Conservation (phyloP, 2,797 vertebrate species). For the Pachyuromys duprasi region DNA sequence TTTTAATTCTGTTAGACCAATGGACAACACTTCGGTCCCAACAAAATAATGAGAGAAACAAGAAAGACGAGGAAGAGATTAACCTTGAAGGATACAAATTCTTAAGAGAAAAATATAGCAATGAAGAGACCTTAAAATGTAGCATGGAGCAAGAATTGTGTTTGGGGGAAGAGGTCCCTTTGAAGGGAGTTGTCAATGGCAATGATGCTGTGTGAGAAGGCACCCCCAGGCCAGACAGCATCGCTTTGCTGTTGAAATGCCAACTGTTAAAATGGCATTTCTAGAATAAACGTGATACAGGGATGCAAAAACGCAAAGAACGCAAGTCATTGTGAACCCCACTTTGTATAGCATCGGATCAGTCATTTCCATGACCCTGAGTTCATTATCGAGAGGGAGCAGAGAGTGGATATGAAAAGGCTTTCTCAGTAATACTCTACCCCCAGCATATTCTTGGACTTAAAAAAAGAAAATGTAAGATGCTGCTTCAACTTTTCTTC, state of each 20-base stretch:
- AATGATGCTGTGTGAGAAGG: background rate
- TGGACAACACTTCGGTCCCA: background rate
- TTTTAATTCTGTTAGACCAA: background rate
- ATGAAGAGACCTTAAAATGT: background rate
- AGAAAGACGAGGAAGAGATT: background rate
- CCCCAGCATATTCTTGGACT: constrained; percentile 9
- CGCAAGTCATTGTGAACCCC: background rate
- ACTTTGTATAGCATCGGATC: background rate
- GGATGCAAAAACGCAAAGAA: background rate
- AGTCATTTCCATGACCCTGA: constrained; percentile 11
- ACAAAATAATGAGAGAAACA: constrained; percentile 9
- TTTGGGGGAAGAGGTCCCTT: background rate
- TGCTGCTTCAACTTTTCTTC: constrained; percentile 60
- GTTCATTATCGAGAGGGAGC: background rate
- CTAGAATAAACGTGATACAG: background rate
- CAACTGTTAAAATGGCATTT: constrained; percentile 14
- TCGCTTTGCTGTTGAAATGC: constrained; percentile 1
- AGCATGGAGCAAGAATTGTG: background rate
- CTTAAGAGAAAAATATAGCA: background rate
- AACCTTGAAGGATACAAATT: background rate
- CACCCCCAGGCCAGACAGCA: background rate
- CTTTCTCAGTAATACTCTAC: constrained; percentile 31
- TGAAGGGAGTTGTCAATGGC: background rate
- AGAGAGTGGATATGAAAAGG: background rate
- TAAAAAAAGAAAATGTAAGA: background rate